Conservation (phyloP, 1,140 invertebrate genomes). For the Drosophila gunungcola region DNA sequence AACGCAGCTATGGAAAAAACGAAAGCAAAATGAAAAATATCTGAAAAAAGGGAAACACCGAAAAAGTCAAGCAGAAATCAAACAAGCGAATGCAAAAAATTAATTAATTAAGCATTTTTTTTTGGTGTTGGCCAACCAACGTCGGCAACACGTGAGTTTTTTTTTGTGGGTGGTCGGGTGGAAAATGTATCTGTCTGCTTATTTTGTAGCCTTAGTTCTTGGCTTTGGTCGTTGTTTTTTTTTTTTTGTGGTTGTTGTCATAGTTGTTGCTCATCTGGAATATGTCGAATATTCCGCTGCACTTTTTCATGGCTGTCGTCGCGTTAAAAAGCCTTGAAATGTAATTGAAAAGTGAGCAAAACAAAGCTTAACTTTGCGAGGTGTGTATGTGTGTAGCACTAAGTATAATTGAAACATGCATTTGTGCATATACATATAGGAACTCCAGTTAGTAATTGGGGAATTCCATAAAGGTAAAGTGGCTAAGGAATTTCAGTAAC, state of each 20-base stretch:
- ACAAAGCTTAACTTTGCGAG: conserved; percentile 12
- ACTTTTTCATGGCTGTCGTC: conserved; percentile 47
- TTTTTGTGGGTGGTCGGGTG: conserved; percentile 13
- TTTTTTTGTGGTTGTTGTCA: conserved; percentile 5
- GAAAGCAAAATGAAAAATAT: conserved; percentile 4
- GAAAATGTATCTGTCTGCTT: conserved; percentile 18
- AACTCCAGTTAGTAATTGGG: too few species aligned
- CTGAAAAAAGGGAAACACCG: conserved; percentile 2
- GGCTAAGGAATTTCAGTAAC: too few species aligned
- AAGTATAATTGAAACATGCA: too few species aligned
- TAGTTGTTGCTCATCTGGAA: conserved; percentile 46
- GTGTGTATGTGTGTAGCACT: not conserved
- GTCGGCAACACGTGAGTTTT: conserved; percentile 42
- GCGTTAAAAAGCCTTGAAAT: conserved; percentile 42
- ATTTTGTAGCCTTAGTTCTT: conserved; percentile 41
- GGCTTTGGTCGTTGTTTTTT: conserved; percentile 15
- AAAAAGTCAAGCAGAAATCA: conserved; percentile 38
- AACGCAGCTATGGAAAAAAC: conserved; percentile 43
- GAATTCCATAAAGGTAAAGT: too few species aligned
- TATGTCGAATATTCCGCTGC: conserved; percentile 51
- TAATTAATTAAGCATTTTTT: conserved; percentile 72
- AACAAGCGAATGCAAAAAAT: conserved; percentile 46
- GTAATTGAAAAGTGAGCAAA: conserved; percentile 42
- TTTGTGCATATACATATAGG: too few species aligned
- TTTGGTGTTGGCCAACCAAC: conserved; percentile 28